A percentile compares a stretch with the other conserved stretches of the same genome.
These are phyloP conservation scores for Heliconius eleuchia DNA, from an alignment of 1,140 invertebrate species.

Conservation along the genomic window DNA sequence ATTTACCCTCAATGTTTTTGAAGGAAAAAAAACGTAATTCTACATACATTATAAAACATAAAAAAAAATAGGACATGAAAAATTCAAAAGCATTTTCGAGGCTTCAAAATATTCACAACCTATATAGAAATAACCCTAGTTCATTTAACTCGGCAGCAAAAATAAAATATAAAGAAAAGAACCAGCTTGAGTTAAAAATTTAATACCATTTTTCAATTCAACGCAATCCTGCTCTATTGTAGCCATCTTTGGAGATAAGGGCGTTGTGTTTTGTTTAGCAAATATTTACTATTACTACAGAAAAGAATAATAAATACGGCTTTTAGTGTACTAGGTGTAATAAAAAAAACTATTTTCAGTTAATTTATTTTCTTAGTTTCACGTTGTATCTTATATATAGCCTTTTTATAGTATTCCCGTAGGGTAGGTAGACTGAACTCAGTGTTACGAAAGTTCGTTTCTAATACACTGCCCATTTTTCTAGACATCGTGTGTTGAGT, in stretches of 20 bases:
- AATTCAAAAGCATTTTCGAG: no score
- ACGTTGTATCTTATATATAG: neutral
- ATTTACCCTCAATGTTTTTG: no score
- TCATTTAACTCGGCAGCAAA: neutral
- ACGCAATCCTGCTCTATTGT: conserved; percentile 24
- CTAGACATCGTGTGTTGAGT: no score
- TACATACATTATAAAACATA: no score
- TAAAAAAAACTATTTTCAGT: neutral
- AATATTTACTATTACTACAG: neutral
- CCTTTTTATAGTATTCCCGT: no score
- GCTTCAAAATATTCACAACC: neutral
- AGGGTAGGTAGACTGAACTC: neutral
- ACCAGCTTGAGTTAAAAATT: conserved; percentile 30
- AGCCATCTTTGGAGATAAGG: neutral
- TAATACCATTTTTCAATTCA: conserved; percentile 27
- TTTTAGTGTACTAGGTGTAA: neutral
- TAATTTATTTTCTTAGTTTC: no score
- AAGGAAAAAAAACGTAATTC: no score
- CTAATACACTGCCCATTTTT: no score
- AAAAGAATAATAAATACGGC: neutral
- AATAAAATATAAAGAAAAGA: neutral
- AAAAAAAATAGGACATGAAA: no score
- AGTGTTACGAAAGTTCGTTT: no score
- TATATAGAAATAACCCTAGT: neutral
- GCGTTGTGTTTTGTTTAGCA: neutral